Evolutionary conservation across 2,113 vertebrate genomes (phyloP).

Genomic region (Cebus imitator): DNA sequence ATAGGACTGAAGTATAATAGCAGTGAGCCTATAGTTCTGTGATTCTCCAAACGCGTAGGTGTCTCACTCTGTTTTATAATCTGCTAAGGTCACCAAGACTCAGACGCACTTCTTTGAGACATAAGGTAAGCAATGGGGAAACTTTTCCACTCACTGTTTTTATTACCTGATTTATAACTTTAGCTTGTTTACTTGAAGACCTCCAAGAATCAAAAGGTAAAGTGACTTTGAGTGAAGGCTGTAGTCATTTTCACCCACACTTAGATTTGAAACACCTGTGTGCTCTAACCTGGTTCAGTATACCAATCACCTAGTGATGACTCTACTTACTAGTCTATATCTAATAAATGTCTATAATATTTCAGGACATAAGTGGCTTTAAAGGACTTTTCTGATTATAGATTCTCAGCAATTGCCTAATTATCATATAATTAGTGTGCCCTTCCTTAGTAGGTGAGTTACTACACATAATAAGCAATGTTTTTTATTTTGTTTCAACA

Average conservation of each 20-base stretch:
- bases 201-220: neutral
- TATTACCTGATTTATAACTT: neutral
- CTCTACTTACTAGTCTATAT: neutral
- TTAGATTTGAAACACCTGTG: neutral
- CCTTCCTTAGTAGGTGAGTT: neutral
- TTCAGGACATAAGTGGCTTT: neutral
- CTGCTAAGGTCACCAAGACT: neutral
- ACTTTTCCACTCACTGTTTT: neutral
- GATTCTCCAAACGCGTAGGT: neutral
- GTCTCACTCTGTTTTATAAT: neutral
- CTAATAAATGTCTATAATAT: neutral
- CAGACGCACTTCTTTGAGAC: neutral
- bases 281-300: neutral
- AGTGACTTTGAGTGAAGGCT: neutral
- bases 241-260: neutral
- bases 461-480: neutral
- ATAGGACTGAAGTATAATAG: rapidly evolving
- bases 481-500: neutral
- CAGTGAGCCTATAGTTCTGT: rapidly evolving
- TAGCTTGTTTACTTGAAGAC: neutral
- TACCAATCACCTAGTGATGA: neutral
- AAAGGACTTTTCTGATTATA: neutral
- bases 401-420: neutral
- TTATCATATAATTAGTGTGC: neutral
- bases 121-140: neutral